Conservation (phyloP, 2,888 invertebrate genomes). For the Tinea pellionella region DNA sequence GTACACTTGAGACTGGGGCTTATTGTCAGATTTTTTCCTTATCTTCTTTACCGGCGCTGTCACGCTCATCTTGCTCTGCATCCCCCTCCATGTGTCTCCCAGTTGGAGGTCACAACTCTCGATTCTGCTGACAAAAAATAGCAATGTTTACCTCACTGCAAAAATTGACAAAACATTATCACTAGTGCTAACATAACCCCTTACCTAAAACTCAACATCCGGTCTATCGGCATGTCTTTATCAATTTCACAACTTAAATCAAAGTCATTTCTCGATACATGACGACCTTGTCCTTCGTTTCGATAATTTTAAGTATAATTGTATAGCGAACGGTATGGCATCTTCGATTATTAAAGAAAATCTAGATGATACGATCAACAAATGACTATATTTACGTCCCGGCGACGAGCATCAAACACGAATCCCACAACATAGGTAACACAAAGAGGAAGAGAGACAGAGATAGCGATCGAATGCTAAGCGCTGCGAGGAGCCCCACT, state of each 20-base stretch:
- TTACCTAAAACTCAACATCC: constrained; percentile 12
- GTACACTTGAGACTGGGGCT: constrained; percentile 76
- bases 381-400: constrained; percentile 46
- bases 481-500: constrained; percentile 60
- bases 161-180: background rate
- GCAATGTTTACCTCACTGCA: background rate
- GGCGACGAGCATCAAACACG: constrained; percentile 54
- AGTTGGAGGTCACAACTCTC: constrained; percentile 88
- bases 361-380: constrained; percentile 29
- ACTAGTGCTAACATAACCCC: background rate
- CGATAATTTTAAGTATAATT: background rate
- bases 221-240: constrained; percentile 12
- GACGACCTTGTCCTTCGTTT: background rate
- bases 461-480: constrained; percentile 60
- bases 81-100: constrained; percentile 78
- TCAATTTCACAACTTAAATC: constrained; percentile 4
- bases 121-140: constrained; percentile 68
- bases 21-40: constrained; percentile 77
- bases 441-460: constrained; percentile 56
- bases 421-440: constrained; percentile 37
- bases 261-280: background rate
- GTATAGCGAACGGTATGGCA: background rate
- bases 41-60: constrained; percentile 76
- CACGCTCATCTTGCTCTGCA: constrained; percentile 89
- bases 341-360: background rate